phyloP scores from a whole-genome alignment of 2,888 invertebrate genomes.

The Ormyrus nitidulus region DNA sequence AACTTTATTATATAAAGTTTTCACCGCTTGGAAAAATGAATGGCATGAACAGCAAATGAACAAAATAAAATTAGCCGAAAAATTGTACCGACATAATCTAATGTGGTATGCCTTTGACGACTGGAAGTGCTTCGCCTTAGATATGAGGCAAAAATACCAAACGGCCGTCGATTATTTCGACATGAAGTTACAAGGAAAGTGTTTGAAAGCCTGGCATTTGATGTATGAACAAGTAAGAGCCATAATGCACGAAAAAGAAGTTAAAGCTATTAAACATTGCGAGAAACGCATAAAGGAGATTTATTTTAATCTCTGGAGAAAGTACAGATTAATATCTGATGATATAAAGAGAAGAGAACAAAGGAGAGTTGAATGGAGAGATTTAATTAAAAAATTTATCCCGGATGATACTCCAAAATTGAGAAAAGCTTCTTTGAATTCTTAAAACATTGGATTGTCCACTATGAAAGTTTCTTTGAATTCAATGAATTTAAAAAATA shows the following conservation, averaged over 20 bases:
- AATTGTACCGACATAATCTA: conserved; percentile 64
- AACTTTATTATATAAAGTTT: conserved; percentile 75
- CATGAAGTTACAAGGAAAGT: conserved; percentile 78
- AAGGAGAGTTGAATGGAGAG: conserved; percentile 67
- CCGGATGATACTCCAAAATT: conserved; percentile 67
- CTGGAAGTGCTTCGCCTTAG: conserved; percentile 62
- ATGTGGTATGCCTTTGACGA: conserved; percentile 59
- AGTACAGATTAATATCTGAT: conserved; percentile 64
- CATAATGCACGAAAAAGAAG: conserved; percentile 58
- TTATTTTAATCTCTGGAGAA: conserved; percentile 66
- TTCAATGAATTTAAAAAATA: conserved; percentile 9
- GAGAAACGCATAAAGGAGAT: conserved; percentile 60
- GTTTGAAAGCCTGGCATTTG: conserved; percentile 77
- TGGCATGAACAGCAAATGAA: conserved; percentile 57
- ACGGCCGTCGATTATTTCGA: conserved; percentile 86
- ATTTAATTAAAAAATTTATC: conserved; percentile 68
- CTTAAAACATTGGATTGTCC: neutral
- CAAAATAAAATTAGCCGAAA: conserved; percentile 61
- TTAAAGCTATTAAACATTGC: conserved; percentile 60
- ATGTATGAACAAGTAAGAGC: conserved; percentile 75
- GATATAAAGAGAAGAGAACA: conserved; percentile 68
- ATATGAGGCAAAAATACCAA: conserved; percentile 78
- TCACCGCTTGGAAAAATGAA: conserved; percentile 77
- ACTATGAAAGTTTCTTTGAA: conserved; percentile 41
- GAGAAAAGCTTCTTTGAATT: conserved; percentile 24